Conservation (phyloP, 2,113 vertebrate species). For the Mustela lutreola region DNA sequence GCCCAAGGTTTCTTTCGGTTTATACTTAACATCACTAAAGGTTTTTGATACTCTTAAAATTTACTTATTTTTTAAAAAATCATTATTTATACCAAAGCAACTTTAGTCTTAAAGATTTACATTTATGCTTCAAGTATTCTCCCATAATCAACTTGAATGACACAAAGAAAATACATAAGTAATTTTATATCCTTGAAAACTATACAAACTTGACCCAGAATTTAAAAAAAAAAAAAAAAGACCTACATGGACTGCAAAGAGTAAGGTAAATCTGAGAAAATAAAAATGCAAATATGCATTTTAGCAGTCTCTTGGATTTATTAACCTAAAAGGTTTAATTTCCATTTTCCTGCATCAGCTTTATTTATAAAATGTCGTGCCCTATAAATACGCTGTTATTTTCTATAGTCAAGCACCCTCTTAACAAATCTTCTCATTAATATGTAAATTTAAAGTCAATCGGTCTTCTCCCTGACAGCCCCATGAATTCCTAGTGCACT, state of each 20-base stretch:
- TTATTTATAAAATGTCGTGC: slow-evolving; percentile 99
- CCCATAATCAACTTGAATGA: not conserved
- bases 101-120: slow-evolving; percentile 28
- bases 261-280: slow-evolving; percentile 89
- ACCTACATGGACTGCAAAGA: slow-evolving; percentile 66
- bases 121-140: slow-evolving; percentile 58
- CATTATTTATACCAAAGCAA: slow-evolving; percentile 45
- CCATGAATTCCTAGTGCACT: slow-evolving; percentile 96
- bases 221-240: not conserved
- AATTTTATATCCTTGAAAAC: slow-evolving; percentile 77
- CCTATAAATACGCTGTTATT: slow-evolving; percentile 99
- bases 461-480: slow-evolving; percentile 96
- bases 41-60: slow-evolving; percentile 5
- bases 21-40: not conserved
- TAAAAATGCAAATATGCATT: slow-evolving; percentile 98
- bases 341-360: slow-evolving; percentile 99
- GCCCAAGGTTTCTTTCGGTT: not conserved
- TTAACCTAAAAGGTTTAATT: slow-evolving; percentile 99
- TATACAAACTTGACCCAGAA: slow-evolving; percentile 81
- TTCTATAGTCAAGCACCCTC: slow-evolving; percentile 97
- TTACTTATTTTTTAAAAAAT: slow-evolving; percentile 33
- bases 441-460: slow-evolving; percentile 99
- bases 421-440: slow-evolving; percentile 99
- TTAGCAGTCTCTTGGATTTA: slow-evolving; percentile 96
- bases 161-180: slow-evolving; percentile 70